Conservation (phyloP, 2,113 vertebrate genomes). For the Thalassoma bifasciatum region DNA sequence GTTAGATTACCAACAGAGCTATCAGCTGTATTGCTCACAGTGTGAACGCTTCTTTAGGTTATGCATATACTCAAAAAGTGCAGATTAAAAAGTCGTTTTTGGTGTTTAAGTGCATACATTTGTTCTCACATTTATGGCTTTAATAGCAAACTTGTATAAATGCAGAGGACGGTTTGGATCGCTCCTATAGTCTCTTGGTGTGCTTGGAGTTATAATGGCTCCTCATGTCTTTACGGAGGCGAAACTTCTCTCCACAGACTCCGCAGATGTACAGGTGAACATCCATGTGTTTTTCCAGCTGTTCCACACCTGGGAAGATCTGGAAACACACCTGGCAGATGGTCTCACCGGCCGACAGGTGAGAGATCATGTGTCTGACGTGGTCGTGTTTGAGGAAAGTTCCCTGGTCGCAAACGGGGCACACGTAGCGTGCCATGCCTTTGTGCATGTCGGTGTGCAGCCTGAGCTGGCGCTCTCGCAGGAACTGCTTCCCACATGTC, state of each 20-base stretch:
- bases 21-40: constrained; percentile 15
- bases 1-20: not conserved
- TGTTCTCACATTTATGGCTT: constrained; percentile 84
- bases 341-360: constrained; percentile 95
- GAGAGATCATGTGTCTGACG: constrained; percentile 98
- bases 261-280: constrained; percentile 98
- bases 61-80: constrained; percentile 78
- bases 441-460: constrained; percentile 99
- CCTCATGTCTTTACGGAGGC: constrained; percentile 98
- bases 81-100: constrained; percentile 72
- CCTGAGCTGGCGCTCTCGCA: constrained; percentile 94
- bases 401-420: constrained; percentile 98
- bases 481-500: constrained; percentile 98
- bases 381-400: constrained; percentile 99
- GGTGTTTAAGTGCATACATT: constrained; percentile 79
- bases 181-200: constrained; percentile 88
- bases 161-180: not conserved
- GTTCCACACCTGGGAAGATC: constrained; percentile 94
- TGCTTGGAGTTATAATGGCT: constrained; percentile 98
- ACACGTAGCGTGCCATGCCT: constrained; percentile 97
- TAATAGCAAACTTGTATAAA: constrained; percentile 22
- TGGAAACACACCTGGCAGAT: constrained; percentile 99
- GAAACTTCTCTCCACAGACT: constrained; percentile 98
- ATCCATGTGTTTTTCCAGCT: constrained; percentile 98
- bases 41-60: constrained; percentile 41